phyloP scores from a whole-genome alignment of 2,113 vertebrate genomes.

The Megalops atlanticus region DNA sequence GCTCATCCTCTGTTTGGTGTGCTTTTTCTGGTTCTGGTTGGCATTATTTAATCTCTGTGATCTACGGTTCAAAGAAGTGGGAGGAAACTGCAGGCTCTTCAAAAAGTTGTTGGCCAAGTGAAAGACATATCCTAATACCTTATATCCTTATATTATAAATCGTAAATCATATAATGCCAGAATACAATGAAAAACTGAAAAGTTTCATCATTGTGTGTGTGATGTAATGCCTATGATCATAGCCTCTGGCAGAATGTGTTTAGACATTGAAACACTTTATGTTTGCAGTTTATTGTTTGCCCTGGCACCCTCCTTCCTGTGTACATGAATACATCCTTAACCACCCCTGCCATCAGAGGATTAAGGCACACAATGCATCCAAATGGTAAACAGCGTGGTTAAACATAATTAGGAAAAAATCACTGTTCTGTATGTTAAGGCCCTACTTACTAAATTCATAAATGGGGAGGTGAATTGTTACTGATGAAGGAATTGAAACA shows the following conservation, averaged over 20 bases:
- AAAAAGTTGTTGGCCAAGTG: neutral
- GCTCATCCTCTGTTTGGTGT: neutral
- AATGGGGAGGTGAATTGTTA: conserved; percentile 11
- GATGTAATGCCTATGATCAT: neutral
- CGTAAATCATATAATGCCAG: neutral
- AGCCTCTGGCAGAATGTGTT: neutral
- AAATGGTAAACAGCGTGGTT: neutral
- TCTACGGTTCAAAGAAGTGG: neutral
- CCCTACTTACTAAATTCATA: neutral
- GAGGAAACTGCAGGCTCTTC: neutral
- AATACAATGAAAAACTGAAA: neutral
- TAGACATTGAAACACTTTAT: neutral
- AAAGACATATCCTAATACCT: neutral
- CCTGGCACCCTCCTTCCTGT: neutral
- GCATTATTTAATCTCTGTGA: neutral
- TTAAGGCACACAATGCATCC: neutral
- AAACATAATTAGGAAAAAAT: neutral
- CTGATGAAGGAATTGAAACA: neutral
- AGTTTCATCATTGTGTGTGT: neutral
- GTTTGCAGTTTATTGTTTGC: neutral
- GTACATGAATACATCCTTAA: neutral
- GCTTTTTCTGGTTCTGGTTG: neutral
- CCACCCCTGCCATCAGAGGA: neutral
- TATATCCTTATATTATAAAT: too few relatives aligned
- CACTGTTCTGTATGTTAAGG: neutral